Evolutionary conservation across 30 jellyfish, hydroid and myxozoan species (phyloP), one percentile per base, ranked within the genome.

Genomic region (Nemopilema nomurai): DNA sequence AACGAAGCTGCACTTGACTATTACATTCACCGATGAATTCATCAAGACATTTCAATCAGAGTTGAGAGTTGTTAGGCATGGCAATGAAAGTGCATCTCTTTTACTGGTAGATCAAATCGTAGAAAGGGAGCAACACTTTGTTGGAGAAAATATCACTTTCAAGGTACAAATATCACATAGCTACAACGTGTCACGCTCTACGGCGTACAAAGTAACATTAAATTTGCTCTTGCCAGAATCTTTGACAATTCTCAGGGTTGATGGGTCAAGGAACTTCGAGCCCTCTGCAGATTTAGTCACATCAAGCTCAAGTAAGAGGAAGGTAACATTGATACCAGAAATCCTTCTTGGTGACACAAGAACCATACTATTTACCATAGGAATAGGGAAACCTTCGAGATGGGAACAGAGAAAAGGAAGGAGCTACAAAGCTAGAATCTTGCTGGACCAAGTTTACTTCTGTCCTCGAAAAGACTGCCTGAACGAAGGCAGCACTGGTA

Each of bases 401-500:
- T 71, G 64, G 81, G 29, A 27, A 21, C 29, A 7, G 66, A 71
- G 8, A 25, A 52, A 52, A 71, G 81, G 81, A 20, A 71, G 66
- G 64, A 71, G 19, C 41, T 71, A 71, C 81, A 71, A 62, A 18
- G 81, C 65, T 8, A 18, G 29, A 1, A 71, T 71, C 18, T 29
- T 71, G 65, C 23, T 71, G 13, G 81, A 71, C 19, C 18, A 24
- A 8, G 28, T 29, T 24, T 71, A 71, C 66, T 71, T 27, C 66
- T 71, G 81, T 30, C 81, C 63, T 16, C 33, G 81, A 25, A 29
- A 71, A 71, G 66, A 71, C 64, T 71, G 81, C 64, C 33, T 6
- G n/a, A 29, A 71, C 24, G 50, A 62, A 8, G 1, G 18, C 1
- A 62, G 81, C 8, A 25, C 33, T 31, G 64, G 41, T 13, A 71